Evolutionary conservation across 2,888 invertebrate genomes (phyloP), one percentile per base, ranked within the genome.

Genomic region (Ditylenchus weischeri): DNA sequence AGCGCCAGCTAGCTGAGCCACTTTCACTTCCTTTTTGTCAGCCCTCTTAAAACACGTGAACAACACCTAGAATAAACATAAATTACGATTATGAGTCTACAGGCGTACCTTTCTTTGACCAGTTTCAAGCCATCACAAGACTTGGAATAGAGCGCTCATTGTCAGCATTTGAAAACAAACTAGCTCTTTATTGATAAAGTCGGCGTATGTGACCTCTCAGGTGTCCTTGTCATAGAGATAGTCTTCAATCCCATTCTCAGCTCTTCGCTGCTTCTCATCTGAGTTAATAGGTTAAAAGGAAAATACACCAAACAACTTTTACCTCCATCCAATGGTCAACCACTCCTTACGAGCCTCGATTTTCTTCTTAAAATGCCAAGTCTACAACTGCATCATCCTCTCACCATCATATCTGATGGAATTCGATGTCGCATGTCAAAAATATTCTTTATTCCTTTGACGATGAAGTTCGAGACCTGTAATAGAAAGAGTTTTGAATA

Each of bases 1-100:
- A n/a, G 94, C 93, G 78, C 96, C 96, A 64, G 95, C 93, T 81
- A 99, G 85, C 84, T 99, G 98, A 0, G 96, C 96, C 96, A 98
- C 94, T 84, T 95, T 95, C 18, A 95, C 90, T 86, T 95, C 95
- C 94, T 89, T 88, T 83, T 93, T 95, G 83, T 93, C 92, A 78
- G 95, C 95, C 82, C 96, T 89, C 84, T 95, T 96, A 74, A n/a
- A n/a, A 84, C 95, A 96, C 0, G 95, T 77, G 71, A 81, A 81
- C 4, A 81, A 43, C 10, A 81, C 78, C 76, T 76, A 8, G 58
- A 71, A 35, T 13, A n/a, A 57, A 65, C 15, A 13, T 51, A 11
- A 7, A 18, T 6, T 35, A 48, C 35, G n/a, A 19, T 5, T 2
- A 48, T 7, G n/a, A 23, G 10, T 18, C 57, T 7, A 36, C 13